A percentile compares a stretch with the other conserved stretches of the same genome.
Conservation (phyloP, 92 coral and sea anemone genomes). For the Porites cylindrica region DNA sequence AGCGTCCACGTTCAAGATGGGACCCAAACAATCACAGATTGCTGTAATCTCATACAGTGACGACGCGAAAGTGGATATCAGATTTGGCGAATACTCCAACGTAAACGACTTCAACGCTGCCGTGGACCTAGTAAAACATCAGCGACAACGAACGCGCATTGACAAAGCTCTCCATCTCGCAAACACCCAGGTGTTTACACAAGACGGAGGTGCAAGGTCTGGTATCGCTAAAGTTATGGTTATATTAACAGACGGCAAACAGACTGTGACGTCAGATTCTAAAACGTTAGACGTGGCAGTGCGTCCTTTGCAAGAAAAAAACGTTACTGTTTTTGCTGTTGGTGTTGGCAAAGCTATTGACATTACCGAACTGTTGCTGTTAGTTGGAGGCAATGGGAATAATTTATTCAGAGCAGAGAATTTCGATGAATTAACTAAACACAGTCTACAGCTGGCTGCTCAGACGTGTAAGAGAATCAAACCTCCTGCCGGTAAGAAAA, state of each 20-base stretch:
- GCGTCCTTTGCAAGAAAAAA: conserved; percentile 62
- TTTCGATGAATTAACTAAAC: conserved; percentile 66
- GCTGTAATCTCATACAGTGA: conserved; percentile 77
- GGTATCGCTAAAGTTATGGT: conserved; percentile 76
- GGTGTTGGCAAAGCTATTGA: conserved; percentile 72
- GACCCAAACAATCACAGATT: conserved; percentile 52
- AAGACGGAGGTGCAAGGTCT: conserved; percentile 57
- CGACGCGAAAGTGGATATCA: conserved; percentile 57
- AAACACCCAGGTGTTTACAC: conserved; percentile 46
- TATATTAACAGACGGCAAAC: conserved; percentile 83
- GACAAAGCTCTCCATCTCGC: conserved; percentile 77
- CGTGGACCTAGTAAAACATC: conserved; percentile 56
- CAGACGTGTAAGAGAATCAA: conserved; percentile 58
- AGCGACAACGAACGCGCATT: conserved; percentile 69
- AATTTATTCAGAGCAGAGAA: conserved; percentile 63
- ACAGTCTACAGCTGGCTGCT: conserved; percentile 58
- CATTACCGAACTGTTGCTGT: conserved; percentile 51
- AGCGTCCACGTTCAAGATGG: conserved; percentile 63
- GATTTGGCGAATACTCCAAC: conserved; percentile 59
- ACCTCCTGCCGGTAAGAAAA: conserved; percentile 18
- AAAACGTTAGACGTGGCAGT: conserved; percentile 67
- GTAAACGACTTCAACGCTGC: conserved; percentile 59
- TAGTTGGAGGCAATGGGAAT: conserved; percentile 64
- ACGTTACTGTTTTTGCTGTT: conserved; percentile 69
- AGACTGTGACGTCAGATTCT: conserved; percentile 69